Base-by-base conservation (phyloP, 2,797 vertebrate genomes). In the Myripristis jacobus region DNA sequence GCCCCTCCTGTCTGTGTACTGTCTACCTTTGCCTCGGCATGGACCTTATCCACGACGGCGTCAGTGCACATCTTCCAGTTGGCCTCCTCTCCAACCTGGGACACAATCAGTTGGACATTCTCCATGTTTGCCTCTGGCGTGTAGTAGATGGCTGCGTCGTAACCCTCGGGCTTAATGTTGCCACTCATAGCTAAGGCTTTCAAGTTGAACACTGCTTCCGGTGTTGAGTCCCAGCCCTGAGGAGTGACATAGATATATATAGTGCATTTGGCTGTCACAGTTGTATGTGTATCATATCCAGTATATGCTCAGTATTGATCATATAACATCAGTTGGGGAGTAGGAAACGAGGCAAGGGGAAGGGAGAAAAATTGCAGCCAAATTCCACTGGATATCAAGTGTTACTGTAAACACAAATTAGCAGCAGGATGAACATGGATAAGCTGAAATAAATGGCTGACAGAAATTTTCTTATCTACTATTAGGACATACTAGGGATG, bases 11-110 rank as follows among this genome's bases (percentile, higher is more conserved):
- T 53, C 16, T 15, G 29, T 66, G 15, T 34, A 18, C 44, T 9
- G 9, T 34, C 7, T 85, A 92, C 92, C 82, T 80, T 81, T 59
- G 68, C 38, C 15, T 71, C 47, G 0, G 24, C 6, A 13, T 46
- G 61, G 22, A 19, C 29, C 38, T 77, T 79, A 4, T 82, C 65
- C 47, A 87, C 2, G 12, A 54, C 77, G 31, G 86, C 71, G 66
- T 93, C 86, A 0, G 88, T 43, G 41, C 92, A 94, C 81, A 94
- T 87, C 84, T 93, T 95, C 94, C 94, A 95, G 90, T 94, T 95
- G 70, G 83, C 81, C 53, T 89, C 83, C 5, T 89, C 82, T 68
- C 90, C 91, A 25, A 92, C 68, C 55, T 94, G 84, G 19, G 92
- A 94, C 65, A 93, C 54, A 18, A 94, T 90, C 64, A 94, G 44